A percentile compares a stretch with the other conserved stretches of the same genome.
Conservation (phyloP, 2,797 vertebrate genomes). For the Danio tinwini region DNA sequence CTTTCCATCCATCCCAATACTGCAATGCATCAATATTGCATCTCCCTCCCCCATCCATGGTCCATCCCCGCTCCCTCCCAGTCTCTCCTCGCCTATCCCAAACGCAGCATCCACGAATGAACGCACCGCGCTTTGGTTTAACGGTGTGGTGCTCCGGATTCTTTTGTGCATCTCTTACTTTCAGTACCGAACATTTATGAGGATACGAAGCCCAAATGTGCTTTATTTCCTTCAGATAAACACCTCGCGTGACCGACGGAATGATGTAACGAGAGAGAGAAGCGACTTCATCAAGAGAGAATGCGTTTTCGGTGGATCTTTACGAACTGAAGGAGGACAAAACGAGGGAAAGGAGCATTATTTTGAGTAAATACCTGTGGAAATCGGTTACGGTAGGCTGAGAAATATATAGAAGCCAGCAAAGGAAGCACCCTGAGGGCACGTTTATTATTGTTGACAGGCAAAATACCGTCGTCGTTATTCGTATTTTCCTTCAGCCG, state of each 20-base stretch:
- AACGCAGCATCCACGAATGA: conserved; percentile 47
- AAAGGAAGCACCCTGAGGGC: neutral
- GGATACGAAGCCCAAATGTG: too few relatives aligned
- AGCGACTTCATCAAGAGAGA: neutral
- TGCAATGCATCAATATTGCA: conserved; percentile 68
- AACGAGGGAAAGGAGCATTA: neutral
- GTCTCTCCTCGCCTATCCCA: conserved; percentile 13
- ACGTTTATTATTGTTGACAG: neutral
- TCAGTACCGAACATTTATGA: neutral
- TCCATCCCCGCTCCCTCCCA: conserved; percentile 55
- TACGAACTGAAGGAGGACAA: neutral
- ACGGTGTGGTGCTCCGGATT: conserved; percentile 5
- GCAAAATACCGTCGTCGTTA: neutral
- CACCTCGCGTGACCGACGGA: conserved; percentile 23
- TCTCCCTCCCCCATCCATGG: conserved; percentile 50
- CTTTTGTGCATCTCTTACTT: neutral
- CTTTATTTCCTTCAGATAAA: neutral
- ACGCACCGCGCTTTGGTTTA: neutral
- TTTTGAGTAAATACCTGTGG: conserved; percentile 7
- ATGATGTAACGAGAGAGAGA: conserved; percentile 37
- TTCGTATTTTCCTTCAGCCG: neutral
- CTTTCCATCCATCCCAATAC: conserved; percentile 58
- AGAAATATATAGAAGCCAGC: neutral
- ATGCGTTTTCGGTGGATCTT: neutral
- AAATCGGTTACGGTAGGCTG: conserved; percentile 47